Base-by-base conservation (phyloP, 2,888 invertebrate genomes). In the Ariolimax columbianus region DNA sequence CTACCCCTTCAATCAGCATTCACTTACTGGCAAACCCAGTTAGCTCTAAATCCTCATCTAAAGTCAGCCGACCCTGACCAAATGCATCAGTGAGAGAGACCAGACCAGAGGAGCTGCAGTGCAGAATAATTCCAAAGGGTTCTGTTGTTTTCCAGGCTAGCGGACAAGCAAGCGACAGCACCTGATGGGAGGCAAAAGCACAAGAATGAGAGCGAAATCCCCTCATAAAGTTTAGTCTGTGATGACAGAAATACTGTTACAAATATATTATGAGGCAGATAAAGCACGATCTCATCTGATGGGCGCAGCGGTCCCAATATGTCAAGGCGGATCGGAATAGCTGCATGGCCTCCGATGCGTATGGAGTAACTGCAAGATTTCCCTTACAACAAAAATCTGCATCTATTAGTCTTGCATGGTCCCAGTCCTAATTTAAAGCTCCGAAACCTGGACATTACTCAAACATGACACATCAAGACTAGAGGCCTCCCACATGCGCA, bases 131-230 rank as follows among this genome's bases (percentile, higher is more conserved):
- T 30, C 90, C 90, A 88, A 90, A 91, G 17, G 90, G 91, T 33
- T 88, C 87, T 19, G 90, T 90, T 55, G 89, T 83, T 26, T 88
- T 88, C 91, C 91, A 91, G 19, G 91, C 91, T n/a, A 90, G 40
- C 6, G 91, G 89, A 36, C 85, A 87, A 23, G 89, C 91, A 84
- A 90, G 89, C 47, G 87, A 83, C 47, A 91, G 78, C 19, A 90
- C 88, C 91, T 91, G 86, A 47, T 30, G 47, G 7, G 55, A 55
- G 17, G 17, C 17, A 55, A 55, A 55, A 17, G 55, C 7, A 55
- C 3, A 38, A 55, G 55, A 55, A 55, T 11, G 47, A 47, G 7
- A 47, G 55, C 17, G 2, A n/a, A n/a, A n/a, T n/a, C n/a, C n/a
- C n/a, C n/a, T n/a, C 23, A 23, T 55, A 7, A 55, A 55, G 55